Conservation (phyloP, 35 echinoderm and acorn worm species). For the Lytechinus variegatus region DNA sequence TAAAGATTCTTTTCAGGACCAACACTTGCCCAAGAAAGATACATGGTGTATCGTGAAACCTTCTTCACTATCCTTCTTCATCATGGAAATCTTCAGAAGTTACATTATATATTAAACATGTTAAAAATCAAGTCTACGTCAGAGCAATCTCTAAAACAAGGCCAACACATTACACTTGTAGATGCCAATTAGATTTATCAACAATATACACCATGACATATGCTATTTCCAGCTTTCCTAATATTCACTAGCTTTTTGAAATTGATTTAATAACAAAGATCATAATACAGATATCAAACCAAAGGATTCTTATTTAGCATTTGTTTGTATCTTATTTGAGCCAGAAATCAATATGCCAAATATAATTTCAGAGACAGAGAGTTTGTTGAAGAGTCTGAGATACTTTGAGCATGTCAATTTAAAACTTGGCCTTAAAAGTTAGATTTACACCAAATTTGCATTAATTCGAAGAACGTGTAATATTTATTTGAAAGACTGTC, state of each 20-base stretch:
- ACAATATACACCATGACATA: not conserved
- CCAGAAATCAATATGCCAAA: not conserved
- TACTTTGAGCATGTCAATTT: no score
- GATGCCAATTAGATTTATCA: not conserved
- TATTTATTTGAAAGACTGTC: not conserved
- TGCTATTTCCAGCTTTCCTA: not conserved
- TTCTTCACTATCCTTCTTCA: no score
- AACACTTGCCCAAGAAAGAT: no score
- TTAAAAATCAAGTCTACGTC: not conserved
- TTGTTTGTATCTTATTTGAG: not conserved
- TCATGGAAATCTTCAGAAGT: no score
- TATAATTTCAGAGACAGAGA: not conserved
- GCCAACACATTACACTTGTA: not conserved
- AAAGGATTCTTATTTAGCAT: not conserved
- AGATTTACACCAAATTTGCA: no score
- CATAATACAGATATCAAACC: not conserved
- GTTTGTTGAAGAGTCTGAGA: no score
- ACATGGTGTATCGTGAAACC: no score
- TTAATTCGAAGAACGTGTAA: no score
- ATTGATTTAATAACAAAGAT: not conserved
- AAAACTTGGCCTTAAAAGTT: no score
- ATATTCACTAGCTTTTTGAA: not conserved
- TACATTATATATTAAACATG: not conserved
- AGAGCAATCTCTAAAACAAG: not conserved
- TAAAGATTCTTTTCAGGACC: no score